Conservation (phyloP, 2,113 vertebrate genomes). For the Cathartes aura region DNA sequence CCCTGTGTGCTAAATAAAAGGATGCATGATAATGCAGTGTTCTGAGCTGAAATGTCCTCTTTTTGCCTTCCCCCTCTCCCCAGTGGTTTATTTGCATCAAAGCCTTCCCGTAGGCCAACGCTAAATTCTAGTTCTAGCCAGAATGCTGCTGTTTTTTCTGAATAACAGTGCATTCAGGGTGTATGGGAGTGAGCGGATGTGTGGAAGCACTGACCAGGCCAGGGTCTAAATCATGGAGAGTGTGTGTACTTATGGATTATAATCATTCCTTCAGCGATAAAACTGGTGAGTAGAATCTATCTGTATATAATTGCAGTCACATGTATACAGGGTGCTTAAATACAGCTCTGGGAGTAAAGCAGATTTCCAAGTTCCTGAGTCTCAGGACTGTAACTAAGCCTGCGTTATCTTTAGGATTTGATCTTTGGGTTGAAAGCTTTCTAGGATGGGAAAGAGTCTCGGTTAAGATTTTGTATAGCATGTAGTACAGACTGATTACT, state of each 20-base stretch:
- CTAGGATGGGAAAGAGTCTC: neutral
- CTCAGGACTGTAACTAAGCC: neutral
- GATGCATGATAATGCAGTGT: neutral
- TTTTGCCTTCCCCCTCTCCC: neutral
- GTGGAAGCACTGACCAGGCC: neutral
- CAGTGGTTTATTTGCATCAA: neutral
- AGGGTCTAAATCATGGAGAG: neutral
- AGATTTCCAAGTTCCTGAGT: neutral
- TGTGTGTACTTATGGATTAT: neutral
- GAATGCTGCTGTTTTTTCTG: neutral
- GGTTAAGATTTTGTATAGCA: neutral
- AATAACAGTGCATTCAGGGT: neutral
- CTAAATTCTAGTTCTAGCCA: neutral
- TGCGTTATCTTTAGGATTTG: neutral
- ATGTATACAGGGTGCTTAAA: neutral
- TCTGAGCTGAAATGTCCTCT: neutral
- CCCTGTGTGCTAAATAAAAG: neutral
- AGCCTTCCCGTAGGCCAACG: neutral
- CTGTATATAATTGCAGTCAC: neutral
- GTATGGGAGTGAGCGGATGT: neutral
- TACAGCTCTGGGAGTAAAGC: neutral
- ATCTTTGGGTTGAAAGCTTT: neutral
- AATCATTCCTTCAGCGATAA: neutral
- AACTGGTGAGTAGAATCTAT: neutral
- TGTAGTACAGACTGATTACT: neutral